A percentile compares a stretch with the other conserved stretches of the same genome.
Evolutionary conservation across 2,113 vertebrate genomes (phyloP).

Genomic region (Actinemys pallida): DNA sequence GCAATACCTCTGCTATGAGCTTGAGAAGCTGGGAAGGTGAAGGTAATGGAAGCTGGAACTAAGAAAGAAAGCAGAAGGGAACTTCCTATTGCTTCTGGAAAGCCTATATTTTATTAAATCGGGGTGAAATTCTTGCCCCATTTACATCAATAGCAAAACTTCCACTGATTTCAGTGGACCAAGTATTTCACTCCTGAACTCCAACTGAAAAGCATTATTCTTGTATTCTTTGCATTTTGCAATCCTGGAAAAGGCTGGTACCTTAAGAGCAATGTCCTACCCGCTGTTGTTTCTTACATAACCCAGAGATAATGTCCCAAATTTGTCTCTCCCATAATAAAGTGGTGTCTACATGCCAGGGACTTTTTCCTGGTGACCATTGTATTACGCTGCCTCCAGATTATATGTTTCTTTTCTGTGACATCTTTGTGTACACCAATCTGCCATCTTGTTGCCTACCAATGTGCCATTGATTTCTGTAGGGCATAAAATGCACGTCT

Average conservation of each 20-base stretch:
- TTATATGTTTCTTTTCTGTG: neutral
- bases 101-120: neutral
- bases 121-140: neutral
- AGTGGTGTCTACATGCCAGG: neutral
- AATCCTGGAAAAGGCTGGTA: neutral
- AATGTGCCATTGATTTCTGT: neutral
- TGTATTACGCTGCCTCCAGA: rapidly evolving
- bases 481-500: neutral
- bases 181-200: neutral
- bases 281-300: neutral
- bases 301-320: neutral
- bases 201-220: neutral
- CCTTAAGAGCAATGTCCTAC: neutral
- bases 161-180: neutral
- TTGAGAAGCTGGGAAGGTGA: neutral
- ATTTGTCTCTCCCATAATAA: neutral
- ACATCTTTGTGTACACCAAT: rapidly evolving
- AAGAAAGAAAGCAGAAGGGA: neutral
- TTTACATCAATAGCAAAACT: neutral
- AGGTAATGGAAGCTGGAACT: neutral
- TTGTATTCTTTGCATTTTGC: neutral
- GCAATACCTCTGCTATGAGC: neutral
- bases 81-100: neutral
- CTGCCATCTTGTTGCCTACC: neutral
- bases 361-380: neutral